phyloP scores from a whole-genome alignment of 2,113 vertebrate genomes.

The Chaetodon trifascialis region DNA sequence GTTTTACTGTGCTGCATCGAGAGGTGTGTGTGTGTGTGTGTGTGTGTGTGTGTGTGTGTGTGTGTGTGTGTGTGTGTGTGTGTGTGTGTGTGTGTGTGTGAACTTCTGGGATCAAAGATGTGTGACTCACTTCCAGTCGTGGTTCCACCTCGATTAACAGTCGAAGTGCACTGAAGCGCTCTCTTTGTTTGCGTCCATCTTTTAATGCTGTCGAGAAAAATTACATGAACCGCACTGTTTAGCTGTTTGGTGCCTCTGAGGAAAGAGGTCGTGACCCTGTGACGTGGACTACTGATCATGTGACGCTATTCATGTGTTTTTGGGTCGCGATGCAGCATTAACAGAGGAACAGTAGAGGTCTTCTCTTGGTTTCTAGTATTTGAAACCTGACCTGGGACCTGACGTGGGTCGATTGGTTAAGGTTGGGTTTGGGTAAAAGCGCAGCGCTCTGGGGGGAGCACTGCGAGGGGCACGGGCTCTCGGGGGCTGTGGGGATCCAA shows the following conservation, averaged over 20 bases:
- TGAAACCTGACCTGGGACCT: neutral
- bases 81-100: neutral
- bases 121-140: constrained; percentile 51
- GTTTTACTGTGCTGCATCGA: constrained; percentile 6
- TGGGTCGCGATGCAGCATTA: neutral
- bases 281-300: constrained; percentile 4
- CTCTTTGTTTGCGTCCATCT: constrained; percentile 43
- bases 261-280: neutral
- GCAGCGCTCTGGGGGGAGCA: too few species aligned
- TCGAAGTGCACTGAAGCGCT: constrained; percentile 14
- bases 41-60: neutral
- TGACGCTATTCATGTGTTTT: neutral
- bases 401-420: neutral
- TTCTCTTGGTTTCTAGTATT: neutral
- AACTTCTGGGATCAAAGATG: constrained; percentile 47
- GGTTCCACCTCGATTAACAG: constrained; percentile 60
- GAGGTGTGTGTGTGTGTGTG: constrained; percentile 19
- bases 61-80: constrained; percentile 9
- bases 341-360: neutral
- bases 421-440: neutral
- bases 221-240: neutral
- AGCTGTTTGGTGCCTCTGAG: neutral
- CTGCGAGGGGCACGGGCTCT: too few species aligned
- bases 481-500: too few species aligned
- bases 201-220: constrained; percentile 24